phyloP scores from a whole-genome alignment of 2,113 vertebrate species.

The Rallus limicola region DNA sequence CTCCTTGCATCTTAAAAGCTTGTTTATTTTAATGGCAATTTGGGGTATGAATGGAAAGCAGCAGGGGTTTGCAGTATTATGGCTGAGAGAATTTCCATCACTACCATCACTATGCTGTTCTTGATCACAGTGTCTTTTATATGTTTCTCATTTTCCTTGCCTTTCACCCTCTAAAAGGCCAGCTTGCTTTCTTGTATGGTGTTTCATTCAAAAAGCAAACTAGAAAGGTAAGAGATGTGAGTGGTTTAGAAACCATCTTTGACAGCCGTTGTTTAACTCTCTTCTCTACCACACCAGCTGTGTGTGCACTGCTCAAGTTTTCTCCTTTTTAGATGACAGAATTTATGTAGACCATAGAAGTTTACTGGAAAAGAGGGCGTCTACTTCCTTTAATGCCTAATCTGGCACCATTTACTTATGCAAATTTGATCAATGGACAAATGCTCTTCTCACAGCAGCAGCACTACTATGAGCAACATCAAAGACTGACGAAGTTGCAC shows the following conservation, averaged over 20 bases:
- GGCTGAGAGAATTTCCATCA: not conserved
- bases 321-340: not conserved
- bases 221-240: not conserved
- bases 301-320: not conserved
- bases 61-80: not conserved
- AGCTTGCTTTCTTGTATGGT: not conserved
- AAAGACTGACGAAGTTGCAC: constrained; percentile 16
- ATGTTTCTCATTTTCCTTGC: not conserved
- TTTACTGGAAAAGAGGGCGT: not conserved
- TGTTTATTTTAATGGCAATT: not conserved
- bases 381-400: not conserved
- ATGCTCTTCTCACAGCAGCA: not conserved
- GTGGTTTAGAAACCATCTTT: not conserved
- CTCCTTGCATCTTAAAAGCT: not conserved
- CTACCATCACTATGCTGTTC: not conserved
- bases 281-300: not conserved
- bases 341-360: not conserved
- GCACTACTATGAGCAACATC: constrained; percentile 11
- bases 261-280: not conserved
- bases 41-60: not conserved
- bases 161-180: not conserved
- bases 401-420: constrained; percentile 35
- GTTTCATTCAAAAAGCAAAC: not conserved
- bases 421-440: constrained; percentile 43
- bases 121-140: not conserved